phyloP scores from a whole-genome alignment of 2,113 vertebrate species.

The Sitta europaea region DNA sequence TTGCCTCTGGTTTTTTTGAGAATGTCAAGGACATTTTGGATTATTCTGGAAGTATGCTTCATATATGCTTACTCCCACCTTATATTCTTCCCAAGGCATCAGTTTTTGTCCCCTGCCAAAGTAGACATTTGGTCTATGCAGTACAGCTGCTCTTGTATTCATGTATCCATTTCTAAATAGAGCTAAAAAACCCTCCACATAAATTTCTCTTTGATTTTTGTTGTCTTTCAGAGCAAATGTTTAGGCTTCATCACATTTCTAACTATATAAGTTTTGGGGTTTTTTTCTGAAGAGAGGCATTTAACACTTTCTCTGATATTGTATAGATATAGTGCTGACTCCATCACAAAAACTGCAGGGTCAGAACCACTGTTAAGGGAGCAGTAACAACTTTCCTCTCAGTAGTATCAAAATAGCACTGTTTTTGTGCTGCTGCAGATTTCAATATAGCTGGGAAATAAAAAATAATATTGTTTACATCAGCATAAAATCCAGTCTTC shows the following conservation, averaged over 20 bases:
- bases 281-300: background rate
- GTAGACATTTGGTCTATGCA: background rate
- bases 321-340: background rate
- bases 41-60: background rate
- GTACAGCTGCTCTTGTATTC: constrained; percentile 43
- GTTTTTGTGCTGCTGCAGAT: background rate
- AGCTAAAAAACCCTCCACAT: background rate
- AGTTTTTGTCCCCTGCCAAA: background rate
- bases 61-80: background rate
- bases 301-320: background rate
- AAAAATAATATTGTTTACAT: constrained; percentile 35
- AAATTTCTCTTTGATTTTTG: constrained; percentile 14
- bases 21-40: background rate
- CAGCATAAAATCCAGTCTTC: constrained; percentile 1
- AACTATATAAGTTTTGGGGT: background rate
- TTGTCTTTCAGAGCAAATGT: constrained; percentile 11
- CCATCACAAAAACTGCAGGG: background rate
- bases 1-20: background rate
- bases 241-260: constrained; percentile 21
- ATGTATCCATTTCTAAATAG: constrained; percentile 29
- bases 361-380: constrained; percentile 3
- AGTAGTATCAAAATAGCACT: constrained; percentile 10
- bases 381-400: background rate
- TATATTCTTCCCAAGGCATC: background rate
- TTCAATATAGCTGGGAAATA: constrained; percentile 8